A percentile compares a stretch with the other conserved stretches of the same genome.
Evolutionary conservation across 2,113 vertebrate genomes (phyloP).

Genomic region (Apaloderma vittatum): DNA sequence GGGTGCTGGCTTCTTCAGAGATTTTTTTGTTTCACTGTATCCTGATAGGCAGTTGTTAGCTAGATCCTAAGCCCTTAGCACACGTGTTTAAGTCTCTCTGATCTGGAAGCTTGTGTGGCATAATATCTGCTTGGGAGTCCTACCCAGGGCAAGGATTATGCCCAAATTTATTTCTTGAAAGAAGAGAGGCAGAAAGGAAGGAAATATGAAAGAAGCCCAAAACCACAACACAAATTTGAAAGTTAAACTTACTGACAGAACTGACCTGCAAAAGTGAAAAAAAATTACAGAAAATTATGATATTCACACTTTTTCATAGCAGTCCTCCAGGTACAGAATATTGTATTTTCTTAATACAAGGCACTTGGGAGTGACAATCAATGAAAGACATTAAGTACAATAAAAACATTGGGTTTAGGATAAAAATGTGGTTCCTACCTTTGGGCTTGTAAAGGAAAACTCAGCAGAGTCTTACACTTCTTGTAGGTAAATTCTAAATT

Average conservation of each 20-base stretch:
- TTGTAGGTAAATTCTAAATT: conserved; percentile 60
- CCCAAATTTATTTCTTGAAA: conserved; percentile 22
- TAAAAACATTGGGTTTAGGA: not conserved
- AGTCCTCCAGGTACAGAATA: not conserved
- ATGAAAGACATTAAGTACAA: conserved; percentile 27
- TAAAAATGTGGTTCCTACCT: conserved; percentile 49
- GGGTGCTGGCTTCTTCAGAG: not conserved
- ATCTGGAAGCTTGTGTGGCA: not conserved
- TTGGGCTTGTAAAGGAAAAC: conserved; percentile 30
- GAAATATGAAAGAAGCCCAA: conserved; percentile 1
- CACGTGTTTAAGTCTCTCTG: not conserved
- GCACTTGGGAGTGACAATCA: not conserved
- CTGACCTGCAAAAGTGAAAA: not conserved
- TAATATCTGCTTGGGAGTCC: not conserved
- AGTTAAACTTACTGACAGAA: conserved; percentile 5
- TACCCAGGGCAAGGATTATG: not conserved
- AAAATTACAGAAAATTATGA: not conserved
- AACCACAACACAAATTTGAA: conserved; percentile 19
- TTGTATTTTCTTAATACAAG: not conserved
- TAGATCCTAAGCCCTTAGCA: not conserved
- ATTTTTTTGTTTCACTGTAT: not conserved
- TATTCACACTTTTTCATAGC: not conserved
- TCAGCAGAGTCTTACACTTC: not conserved
- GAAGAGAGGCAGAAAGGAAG: not conserved
- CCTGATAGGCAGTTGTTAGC: not conserved